Evolutionary conservation across 1,140 invertebrate genomes (phyloP), one percentile per base, ranked within the genome.

Genomic region (Marisa cornuarietis): DNA sequence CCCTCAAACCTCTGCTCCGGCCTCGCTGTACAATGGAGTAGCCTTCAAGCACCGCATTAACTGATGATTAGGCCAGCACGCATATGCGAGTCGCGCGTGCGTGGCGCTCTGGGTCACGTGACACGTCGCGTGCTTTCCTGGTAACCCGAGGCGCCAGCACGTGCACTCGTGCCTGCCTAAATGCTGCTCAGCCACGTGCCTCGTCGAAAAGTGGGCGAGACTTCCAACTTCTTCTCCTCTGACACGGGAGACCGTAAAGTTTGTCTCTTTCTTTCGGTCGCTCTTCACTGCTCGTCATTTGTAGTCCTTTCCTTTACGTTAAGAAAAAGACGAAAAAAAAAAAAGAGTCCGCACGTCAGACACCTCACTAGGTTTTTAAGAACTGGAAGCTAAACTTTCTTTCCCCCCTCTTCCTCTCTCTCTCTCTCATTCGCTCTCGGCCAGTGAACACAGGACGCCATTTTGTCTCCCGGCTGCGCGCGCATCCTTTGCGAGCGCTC

Each of bases 71-170:
- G 72, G 54, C 52, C 52, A 61, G 18, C 62, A 52, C 72, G 26
- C 72, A 74, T 74, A 63, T 76, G 74, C 74, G 65, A 20, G 42
- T 58, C 58, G 74, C 31, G 74, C 42, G 26, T 61, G 74, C 26
- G 74, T 20, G 54, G 74, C 61, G 9, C 74, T 54, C 61, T 22
- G 58, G 74, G 61, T 49, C 74, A 62, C 74, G 74, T 76, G 74
- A 76, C 74, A 20, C 11, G 61, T 65, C 74, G 61, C 74, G 51
- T 76, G 74, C 58, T 49, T 5, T n/a, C 61, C 74, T 76, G 74
- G 74, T 76, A 76, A 76, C 74, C 74, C 58, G 74, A 76, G 74
- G 74, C 58, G 7, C n/a, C 13, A 26, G 61, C 74, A 76, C 74
- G 74, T 76, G 74, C 61, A 42, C 61, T 22, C 62, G 54, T 31